Evolutionary conservation across 2,888 invertebrate genomes (phyloP), one percentile per base, ranked within the genome.

Genomic region (Lepidochrysops patricia): DNA sequence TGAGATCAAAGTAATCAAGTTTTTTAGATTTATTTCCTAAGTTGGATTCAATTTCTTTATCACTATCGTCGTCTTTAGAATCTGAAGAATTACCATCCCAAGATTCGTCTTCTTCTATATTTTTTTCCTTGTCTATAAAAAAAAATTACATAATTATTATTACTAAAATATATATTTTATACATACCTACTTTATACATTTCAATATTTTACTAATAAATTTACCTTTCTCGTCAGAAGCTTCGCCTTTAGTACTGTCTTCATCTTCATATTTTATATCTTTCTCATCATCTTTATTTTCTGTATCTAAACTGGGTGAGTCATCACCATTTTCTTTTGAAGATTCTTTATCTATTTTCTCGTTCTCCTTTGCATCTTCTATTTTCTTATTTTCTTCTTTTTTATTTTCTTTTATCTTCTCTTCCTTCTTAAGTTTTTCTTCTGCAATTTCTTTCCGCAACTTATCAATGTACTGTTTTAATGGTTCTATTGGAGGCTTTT

Each of bases 401-500:
- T 73, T 71, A 64, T 75, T 72, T 64, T 77, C 72, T 69, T 75
- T 71, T 62, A 68, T 72, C 48, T 82, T 80, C 63, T 69, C 74
- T 61, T 79, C 75, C 63, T 73, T 75, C 64, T 69, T 70, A 56
- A 77, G 69, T 66, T 72, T 73, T 63, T 76, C 78, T 57, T 76
- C 90, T 68, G 68, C 63, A 89, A 94, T 86, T 71, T 92, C 91
- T 65, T 91, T 91, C 35, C 91, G 92, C 64, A 94, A 83, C 69
- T 91, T 90, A 34, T 89, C 89, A 29, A 95, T 91, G 75, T 94
- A 94, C 66, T 94, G 93, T 75, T 93, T 94, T 64, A 97, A 91
- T 61, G 94, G 94, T 71, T 94, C 93, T 4, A 94, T 79, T 1
- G 97, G 96, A 7, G 96, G 96, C 77, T 97, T 97, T 77, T 97